phyloP scores from a whole-genome alignment of 2,888 invertebrate species.

The Phymatocera aterrima region DNA sequence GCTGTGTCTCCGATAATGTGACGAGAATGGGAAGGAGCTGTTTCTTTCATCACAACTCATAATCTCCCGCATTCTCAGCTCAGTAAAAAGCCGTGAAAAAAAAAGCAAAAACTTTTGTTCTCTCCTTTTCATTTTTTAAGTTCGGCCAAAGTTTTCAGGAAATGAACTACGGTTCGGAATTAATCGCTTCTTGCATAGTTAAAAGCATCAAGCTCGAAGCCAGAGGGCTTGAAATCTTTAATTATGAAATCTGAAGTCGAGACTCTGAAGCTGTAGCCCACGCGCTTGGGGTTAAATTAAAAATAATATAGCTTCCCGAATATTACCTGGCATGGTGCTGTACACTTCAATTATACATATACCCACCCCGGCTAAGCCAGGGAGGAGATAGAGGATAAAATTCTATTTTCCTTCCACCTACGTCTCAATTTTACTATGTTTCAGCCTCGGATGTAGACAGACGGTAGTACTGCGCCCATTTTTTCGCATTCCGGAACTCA shows the following conservation, averaged over 20 bases:
- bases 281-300: slow-evolving; percentile 37
- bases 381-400: background rate
- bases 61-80: too few relatives aligned
- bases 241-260: slow-evolving; percentile 39
- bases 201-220: slow-evolving; percentile 6
- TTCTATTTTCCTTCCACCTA: slow-evolving; percentile 26
- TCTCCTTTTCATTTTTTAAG: background rate
- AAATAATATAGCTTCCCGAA: slow-evolving; percentile 32
- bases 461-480: too few relatives aligned
- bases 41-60: too few relatives aligned
- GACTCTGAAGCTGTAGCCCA: slow-evolving; percentile 24
- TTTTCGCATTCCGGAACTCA: too few relatives aligned
- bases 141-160: slow-evolving; percentile 10
- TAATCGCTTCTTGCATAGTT: slow-evolving; percentile 30
- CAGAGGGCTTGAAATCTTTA: slow-evolving; percentile 33
- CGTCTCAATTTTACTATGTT: too few relatives aligned
- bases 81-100: too few relatives aligned
- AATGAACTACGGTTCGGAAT: slow-evolving; percentile 21
- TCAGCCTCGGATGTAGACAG: too few relatives aligned
- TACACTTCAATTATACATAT: slow-evolving; percentile 1
- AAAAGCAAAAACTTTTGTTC: background rate
- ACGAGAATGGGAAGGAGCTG: too few relatives aligned
- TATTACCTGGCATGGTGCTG: slow-evolving; percentile 18
- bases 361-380: slow-evolving; percentile 13
- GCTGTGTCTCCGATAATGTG: too few relatives aligned